A percentile compares a stretch with the other conserved stretches of the same genome.
These are phyloP conservation scores for Sminthurides bifidus DNA, from an alignment of 1,140 invertebrate genomes.

Conservation along the genomic window DNA sequence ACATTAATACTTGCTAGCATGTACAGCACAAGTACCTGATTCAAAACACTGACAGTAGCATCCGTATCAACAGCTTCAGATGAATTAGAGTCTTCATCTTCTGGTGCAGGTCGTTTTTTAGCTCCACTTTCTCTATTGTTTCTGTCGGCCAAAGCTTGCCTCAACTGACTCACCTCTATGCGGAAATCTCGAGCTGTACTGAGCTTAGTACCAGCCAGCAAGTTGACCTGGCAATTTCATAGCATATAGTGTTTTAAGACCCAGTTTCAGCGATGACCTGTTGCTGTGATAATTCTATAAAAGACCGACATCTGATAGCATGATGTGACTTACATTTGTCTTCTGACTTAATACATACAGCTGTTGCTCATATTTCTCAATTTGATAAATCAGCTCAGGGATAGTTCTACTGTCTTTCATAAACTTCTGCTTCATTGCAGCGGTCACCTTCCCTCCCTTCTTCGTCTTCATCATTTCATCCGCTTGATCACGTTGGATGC, in stretches of 20 bases:
- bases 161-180: constrained; percentile 8
- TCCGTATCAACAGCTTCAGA: too few relatives aligned
- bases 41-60: too few relatives aligned
- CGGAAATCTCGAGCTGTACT: constrained; percentile 26
- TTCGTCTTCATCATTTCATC: constrained; percentile 14
- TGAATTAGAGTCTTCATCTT: too few relatives aligned
- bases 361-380: constrained; percentile 27
- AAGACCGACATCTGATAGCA: too few relatives aligned
- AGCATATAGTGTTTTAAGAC: neutral
- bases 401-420: constrained; percentile 23
- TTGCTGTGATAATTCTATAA: too few relatives aligned
- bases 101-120: too few relatives aligned
- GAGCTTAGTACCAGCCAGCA: constrained; percentile 23
- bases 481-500: constrained; percentile 9
- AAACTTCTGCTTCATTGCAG: constrained; percentile 14
- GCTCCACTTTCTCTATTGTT: neutral
- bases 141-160: neutral
- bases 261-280: too few relatives aligned
- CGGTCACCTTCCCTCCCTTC: neutral
- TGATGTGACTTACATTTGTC: constrained; percentile 9
- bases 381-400: constrained; percentile 16
- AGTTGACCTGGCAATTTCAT: constrained; percentile 10
- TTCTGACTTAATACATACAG: constrained; percentile 13
- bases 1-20: too few relatives aligned
- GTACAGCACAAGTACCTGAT: too few relatives aligned